These are phyloP conservation scores for Lasioglossum malachurum DNA, from an alignment of 2,888 invertebrate species.

Conservation along the genomic window DNA sequence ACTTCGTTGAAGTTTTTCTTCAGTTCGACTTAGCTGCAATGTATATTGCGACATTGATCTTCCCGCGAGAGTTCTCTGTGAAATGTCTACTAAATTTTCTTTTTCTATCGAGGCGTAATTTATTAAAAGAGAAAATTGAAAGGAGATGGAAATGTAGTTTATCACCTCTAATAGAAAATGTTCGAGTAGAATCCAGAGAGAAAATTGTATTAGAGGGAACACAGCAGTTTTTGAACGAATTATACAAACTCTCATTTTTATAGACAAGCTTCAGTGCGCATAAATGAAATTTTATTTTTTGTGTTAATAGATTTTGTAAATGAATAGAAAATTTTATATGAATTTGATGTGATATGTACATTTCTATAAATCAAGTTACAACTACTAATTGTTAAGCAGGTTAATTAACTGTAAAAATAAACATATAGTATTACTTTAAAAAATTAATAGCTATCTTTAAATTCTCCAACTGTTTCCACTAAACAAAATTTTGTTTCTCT, in stretches of 20 bases:
- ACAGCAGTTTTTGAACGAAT: background rate
- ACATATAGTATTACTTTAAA: background rate
- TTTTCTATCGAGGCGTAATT: background rate
- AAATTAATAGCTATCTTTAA: background rate
- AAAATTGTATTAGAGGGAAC: background rate
- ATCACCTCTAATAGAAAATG: background rate
- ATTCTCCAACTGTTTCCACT: background rate
- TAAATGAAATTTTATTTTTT: background rate
- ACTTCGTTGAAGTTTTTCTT: conserved; percentile 18
- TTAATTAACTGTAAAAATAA: background rate
- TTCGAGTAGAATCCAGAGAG: background rate
- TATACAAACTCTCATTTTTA: background rate
- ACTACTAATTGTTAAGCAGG: background rate
- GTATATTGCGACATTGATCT: conserved; percentile 10
- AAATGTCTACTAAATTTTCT: background rate
- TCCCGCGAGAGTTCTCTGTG: background rate
- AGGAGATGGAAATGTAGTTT: background rate
- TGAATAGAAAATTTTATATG: background rate
- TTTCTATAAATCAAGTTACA: background rate
- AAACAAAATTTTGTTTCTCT: background rate
- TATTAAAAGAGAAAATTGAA: background rate
- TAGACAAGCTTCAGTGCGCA: background rate
- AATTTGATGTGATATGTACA: too few relatives aligned
- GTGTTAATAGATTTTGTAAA: background rate
- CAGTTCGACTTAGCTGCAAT: background rate